Evolutionary conservation across 2,888 invertebrate species (phyloP), one percentile per base, ranked within the genome.

Genomic region (Pterostichus madidus): DNA sequence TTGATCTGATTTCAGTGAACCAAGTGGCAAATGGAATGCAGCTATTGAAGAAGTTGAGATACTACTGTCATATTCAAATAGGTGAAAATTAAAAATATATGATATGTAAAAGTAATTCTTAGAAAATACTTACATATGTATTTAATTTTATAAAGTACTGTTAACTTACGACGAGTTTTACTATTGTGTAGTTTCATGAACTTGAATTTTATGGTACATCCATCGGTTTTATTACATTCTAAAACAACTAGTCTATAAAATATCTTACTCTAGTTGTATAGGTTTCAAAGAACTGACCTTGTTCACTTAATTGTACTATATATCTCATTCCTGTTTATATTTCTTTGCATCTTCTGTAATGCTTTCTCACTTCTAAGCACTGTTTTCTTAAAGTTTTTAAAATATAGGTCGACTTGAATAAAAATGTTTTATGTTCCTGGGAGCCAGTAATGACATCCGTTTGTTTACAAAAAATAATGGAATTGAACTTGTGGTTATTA

Each of bases 161-260:
- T 5, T 39, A 39, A 39, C 35, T 6, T 35, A 35, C 35, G 39
- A 39, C 3, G 5, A 39, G 6, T 39, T 39, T 39, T 39, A 39
- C 3, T 39, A 24, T 24, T 24, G 24, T 24, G 24, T 24, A 39
- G 39, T 39, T 39, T 8, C 39, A 15, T 17, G 46, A 71, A 39
- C 68, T 71, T 71, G 68, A 13, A 68, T 68, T 68, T 68, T 68
- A 44, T 39, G 68, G 44, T 6, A 15, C 13, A 44, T 71, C 68
- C 44, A 71, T 71, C 46, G 44, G 13, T 10, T 71, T 71, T 71
- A 64, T 64, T 64, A 71, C 64, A 31, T 11, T 56, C 64, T 15
- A 35, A n/a, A 64, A 39, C 32, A 39, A 71, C 39, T 44, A 44
- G 44, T 24, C 68, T 17, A 71, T 71, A 71, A 46, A 71, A 15